phyloP scores from a whole-genome alignment of 2,888 invertebrate species.

The Eubasilissa splendida region DNA sequence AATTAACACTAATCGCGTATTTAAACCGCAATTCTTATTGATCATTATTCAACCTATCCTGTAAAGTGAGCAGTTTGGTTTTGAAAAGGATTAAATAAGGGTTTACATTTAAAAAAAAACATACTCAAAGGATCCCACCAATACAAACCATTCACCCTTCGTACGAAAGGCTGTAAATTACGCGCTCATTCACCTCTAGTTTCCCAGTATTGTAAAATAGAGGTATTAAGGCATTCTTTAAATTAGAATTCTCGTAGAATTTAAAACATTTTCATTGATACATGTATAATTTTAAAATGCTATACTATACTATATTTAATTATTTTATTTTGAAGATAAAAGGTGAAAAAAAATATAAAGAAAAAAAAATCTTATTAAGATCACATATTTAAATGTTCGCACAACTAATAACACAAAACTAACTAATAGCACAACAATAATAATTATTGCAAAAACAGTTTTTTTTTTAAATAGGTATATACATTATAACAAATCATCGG shows the following conservation, averaged over 20 bases:
- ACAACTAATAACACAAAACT: too few relatives aligned
- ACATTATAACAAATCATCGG: too few relatives aligned
- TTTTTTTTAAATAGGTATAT: too few relatives aligned
- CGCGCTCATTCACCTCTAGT: slow-evolving; percentile 42
- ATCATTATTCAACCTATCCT: slow-evolving; percentile 54
- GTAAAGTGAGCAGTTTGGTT: slow-evolving; percentile 52
- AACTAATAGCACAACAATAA: too few relatives aligned
- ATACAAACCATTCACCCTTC: background rate
- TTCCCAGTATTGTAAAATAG: slow-evolving; percentile 36
- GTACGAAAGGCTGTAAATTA: slow-evolving; percentile 52
- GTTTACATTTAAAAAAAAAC: slow-evolving; percentile 47
- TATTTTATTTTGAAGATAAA: too few relatives aligned
- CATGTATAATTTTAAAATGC: too few relatives aligned
- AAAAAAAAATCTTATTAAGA: too few relatives aligned
- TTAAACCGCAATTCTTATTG: slow-evolving; percentile 44
- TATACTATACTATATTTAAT: too few relatives aligned
- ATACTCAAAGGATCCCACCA: background rate
- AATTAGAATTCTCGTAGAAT: background rate
- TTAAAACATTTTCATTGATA: too few relatives aligned
- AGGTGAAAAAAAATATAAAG: too few relatives aligned
- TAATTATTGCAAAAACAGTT: too few relatives aligned
- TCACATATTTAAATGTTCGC: too few relatives aligned
- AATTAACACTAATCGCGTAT: slow-evolving; percentile 45
- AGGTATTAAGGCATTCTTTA: slow-evolving; percentile 44
- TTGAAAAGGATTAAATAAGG: slow-evolving; percentile 55